Percentiles rank a stretch among this genome's conserved stretches.
Conservation (phyloP, 2,797 vertebrate species). For the Pachyuromys duprasi region DNA sequence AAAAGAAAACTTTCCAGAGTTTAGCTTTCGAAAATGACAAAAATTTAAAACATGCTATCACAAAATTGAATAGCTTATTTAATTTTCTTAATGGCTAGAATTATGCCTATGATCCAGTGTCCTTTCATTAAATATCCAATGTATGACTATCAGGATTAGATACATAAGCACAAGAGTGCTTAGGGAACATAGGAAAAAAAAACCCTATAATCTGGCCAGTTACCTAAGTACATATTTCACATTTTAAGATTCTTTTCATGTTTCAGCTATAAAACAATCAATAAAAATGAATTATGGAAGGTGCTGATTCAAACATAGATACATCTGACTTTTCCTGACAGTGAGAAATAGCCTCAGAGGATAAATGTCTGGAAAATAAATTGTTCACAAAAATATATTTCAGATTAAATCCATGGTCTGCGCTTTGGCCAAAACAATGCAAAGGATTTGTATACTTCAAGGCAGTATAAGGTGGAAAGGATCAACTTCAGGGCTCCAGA, state of each 20-base stretch:
- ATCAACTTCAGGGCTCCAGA: neutral
- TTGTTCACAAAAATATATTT: constrained; percentile 63
- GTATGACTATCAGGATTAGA: constrained; percentile 27
- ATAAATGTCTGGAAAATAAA: constrained; percentile 62
- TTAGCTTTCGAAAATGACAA: constrained; percentile 27
- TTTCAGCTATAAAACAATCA: constrained; percentile 56
- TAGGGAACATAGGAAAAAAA: constrained; percentile 18
- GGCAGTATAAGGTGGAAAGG: neutral
- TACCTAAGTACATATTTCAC: constrained; percentile 39
- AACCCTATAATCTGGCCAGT: neutral
- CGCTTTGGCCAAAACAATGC: constrained; percentile 15
- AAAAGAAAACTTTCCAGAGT: neutral
- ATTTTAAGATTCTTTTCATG: constrained; percentile 54
- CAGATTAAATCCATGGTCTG: constrained; percentile 52
- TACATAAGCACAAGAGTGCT: neutral
- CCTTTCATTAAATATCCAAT: neutral
- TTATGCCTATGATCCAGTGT: neutral
- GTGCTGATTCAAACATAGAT: constrained; percentile 69
- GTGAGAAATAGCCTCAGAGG: constrained; percentile 61
- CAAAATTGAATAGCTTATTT: neutral
- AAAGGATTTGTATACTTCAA: constrained; percentile 32
- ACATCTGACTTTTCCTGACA: constrained; percentile 65
- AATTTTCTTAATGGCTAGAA: constrained; percentile 34
- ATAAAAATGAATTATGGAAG: constrained; percentile 76
- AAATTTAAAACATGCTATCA: neutral